These are phyloP conservation scores for Drosophila paracracens DNA, from an alignment of 2,888 invertebrate genomes.

Conservation along the genomic window DNA sequence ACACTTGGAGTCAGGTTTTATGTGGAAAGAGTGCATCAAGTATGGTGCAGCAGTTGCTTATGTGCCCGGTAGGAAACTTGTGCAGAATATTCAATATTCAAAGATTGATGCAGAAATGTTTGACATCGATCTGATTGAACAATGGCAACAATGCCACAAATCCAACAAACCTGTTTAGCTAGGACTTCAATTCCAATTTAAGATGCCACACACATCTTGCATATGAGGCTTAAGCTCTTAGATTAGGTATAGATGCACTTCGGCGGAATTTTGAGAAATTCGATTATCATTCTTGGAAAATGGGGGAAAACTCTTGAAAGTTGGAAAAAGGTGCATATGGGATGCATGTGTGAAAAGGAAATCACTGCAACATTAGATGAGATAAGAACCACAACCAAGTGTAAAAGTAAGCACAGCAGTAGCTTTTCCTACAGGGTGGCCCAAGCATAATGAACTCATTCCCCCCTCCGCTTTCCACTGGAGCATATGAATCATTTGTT, in stretches of 20 bases:
- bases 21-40: slow-evolving; percentile 49
- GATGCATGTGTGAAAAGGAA: not conserved
- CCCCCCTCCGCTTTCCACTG: not conserved
- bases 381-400: not conserved
- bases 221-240: not conserved
- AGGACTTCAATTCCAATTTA: not conserved
- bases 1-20: not conserved
- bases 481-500: slow-evolving; percentile 46
- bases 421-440: not conserved
- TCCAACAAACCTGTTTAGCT: not conserved
- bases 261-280: not conserved
- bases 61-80: slow-evolving; percentile 20
- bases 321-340: not conserved
- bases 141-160: not conserved
- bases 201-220: not conserved
- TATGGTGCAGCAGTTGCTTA: slow-evolving; percentile 58
- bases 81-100: not conserved
- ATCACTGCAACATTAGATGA: not conserved
- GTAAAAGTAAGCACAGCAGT: not conserved
- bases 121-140: not conserved
- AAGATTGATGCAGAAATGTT: not conserved
- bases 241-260: not conserved
- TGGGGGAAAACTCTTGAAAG: not conserved
- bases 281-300: not conserved
- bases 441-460: not conserved